Conservation (phyloP, 1,140 invertebrate genomes). For the Diorhabda sublineata region DNA sequence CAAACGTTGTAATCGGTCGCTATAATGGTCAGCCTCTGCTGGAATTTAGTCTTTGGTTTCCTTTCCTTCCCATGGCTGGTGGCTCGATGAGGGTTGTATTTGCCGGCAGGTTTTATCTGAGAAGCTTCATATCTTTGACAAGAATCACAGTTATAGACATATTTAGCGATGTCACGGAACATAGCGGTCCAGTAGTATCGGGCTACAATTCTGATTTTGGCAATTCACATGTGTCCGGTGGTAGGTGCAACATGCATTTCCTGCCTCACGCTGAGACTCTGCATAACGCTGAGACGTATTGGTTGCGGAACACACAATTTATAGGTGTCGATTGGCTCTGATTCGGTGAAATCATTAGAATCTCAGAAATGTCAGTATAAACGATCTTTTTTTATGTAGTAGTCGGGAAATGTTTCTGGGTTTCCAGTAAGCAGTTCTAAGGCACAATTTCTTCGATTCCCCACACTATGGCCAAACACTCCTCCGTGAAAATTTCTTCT, state of each 20-base stretch:
- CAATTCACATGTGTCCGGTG: constrained; percentile 36
- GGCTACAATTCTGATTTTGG: constrained; percentile 31
- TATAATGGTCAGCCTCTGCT: no score
- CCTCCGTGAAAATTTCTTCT: constrained; percentile 44
- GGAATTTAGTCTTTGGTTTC: no score
- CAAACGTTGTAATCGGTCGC: not conserved
- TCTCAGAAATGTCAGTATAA: constrained; percentile 25
- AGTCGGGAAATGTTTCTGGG: not conserved
- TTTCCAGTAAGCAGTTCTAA: not conserved
- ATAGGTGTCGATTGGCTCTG: constrained; percentile 8
- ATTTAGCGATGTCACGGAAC: constrained; percentile 23
- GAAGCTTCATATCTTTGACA: constrained; percentile 39
- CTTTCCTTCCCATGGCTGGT: constrained; percentile 36
- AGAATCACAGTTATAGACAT: constrained; percentile 28
- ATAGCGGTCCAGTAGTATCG: constrained; percentile 41
- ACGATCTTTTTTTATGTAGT: constrained; percentile 4
- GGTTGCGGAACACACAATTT: constrained; percentile 26
- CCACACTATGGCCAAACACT: constrained; percentile 45
- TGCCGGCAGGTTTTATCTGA: constrained; percentile 34
- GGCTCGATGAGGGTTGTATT: constrained; percentile 37
- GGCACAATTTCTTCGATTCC: constrained; percentile 39
- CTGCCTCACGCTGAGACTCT: not conserved
- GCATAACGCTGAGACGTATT: constrained; percentile 18
- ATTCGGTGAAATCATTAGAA: constrained; percentile 16
- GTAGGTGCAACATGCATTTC: constrained; percentile 27